phyloP scores from a whole-genome alignment of 2,888 invertebrate genomes.

The Tortricodes alternella region DNA sequence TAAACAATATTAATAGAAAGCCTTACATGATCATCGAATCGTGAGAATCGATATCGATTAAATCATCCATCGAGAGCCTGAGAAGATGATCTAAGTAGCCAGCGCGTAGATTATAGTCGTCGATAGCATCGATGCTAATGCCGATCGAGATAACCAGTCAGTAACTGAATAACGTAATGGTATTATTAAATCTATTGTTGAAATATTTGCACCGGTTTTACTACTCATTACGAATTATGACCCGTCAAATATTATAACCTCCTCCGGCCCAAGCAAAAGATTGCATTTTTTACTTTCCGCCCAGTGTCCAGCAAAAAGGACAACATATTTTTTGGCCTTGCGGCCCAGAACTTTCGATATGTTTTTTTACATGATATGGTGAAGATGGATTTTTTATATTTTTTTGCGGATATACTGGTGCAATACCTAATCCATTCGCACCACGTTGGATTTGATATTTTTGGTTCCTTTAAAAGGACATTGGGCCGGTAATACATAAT shows the following conservation, averaged over 20 bases:
- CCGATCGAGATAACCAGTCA: constrained; percentile 49
- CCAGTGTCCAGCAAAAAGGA: too few relatives aligned
- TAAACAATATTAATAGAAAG: constrained; percentile 28
- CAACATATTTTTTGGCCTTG: too few relatives aligned
- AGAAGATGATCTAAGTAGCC: constrained; percentile 49
- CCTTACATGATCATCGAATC: constrained; percentile 23
- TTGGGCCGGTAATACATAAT: too few relatives aligned
- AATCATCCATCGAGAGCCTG: constrained; percentile 41
- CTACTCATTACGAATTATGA: constrained; percentile 45
- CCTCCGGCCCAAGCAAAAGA: too few relatives aligned
- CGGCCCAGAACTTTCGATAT: too few relatives aligned
- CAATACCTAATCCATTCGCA: too few relatives aligned
- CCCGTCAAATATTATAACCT: constrained; percentile 24
- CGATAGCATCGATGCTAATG: constrained; percentile 50
- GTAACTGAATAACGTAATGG: constrained; percentile 54
- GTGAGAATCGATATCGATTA: constrained; percentile 35
- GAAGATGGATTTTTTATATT: too few relatives aligned
- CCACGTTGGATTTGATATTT: too few relatives aligned
- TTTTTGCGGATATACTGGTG: too few relatives aligned
- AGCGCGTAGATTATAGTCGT: constrained; percentile 47
- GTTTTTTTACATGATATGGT: too few relatives aligned
- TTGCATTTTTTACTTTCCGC: too few relatives aligned
- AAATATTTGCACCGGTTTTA: constrained; percentile 40
- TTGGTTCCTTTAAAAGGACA: too few relatives aligned
- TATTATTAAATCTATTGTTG: constrained; percentile 42